Evolutionary conservation across 2,113 vertebrate species (phyloP).

Genomic region (Arenaria interpres): DNA sequence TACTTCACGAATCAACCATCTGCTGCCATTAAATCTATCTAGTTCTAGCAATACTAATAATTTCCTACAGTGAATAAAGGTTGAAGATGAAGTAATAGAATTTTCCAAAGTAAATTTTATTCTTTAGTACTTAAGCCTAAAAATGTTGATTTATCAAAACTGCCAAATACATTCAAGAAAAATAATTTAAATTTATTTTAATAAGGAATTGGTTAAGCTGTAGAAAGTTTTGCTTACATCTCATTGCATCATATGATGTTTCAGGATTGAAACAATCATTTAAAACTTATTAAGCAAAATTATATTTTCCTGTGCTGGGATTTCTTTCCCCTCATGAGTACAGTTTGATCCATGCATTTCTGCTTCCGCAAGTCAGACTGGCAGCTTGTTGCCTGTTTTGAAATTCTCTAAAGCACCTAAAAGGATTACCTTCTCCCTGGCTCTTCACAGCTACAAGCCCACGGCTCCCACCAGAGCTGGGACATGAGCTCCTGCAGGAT

Average conservation of each 20-base stretch:
- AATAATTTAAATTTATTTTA: conserved; percentile 8
- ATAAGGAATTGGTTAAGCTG: conserved; percentile 10
- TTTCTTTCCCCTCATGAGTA: background rate
- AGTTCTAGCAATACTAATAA: conserved; percentile 47
- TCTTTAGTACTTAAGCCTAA: background rate
- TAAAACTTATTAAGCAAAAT: conserved; percentile 44
- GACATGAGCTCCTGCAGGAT: background rate
- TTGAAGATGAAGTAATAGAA: conserved; percentile 47
- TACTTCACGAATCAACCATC: conserved; percentile 61
- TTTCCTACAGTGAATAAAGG: conserved; percentile 47
- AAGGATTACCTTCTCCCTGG: conserved; percentile 1
- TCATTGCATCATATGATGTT: conserved; percentile 16
- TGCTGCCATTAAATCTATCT: conserved; percentile 61
- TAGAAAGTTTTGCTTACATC: background rate
- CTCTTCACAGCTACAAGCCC: background rate
- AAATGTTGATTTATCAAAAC: conserved; percentile 7
- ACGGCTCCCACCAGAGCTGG: background rate
- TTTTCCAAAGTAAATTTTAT: conserved; percentile 36
- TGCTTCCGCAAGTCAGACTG: background rate
- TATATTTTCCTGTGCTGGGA: background rate
- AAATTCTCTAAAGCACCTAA: background rate
- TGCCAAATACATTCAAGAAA: conserved; percentile 3
- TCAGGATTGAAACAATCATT: background rate
- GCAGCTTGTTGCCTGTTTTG: background rate
- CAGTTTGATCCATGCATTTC: background rate